Conservation (phyloP, 2,113 vertebrate species). For the Agapornis roseicollis region DNA sequence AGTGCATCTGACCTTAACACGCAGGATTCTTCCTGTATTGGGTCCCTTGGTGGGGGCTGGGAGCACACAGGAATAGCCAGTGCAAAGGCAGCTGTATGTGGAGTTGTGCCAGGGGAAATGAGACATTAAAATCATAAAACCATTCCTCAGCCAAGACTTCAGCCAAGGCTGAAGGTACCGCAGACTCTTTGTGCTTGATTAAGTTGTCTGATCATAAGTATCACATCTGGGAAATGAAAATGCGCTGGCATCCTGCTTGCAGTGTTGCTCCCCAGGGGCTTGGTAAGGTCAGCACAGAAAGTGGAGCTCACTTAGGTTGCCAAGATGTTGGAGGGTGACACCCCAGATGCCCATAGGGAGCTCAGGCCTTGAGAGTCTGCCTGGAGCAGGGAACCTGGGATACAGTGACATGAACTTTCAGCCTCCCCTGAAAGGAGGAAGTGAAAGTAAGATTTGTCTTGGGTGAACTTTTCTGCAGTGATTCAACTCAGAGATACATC, state of each 20-base stretch:
- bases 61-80: background rate
- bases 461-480: background rate
- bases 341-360: accelerated
- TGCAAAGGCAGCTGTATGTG: background rate
- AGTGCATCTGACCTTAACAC: background rate
- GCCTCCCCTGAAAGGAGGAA: background rate
- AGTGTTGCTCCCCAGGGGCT: background rate
- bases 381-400: background rate
- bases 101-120: background rate
- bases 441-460: background rate
- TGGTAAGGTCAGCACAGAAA: accelerated
- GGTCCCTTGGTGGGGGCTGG: background rate
- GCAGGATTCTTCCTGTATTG: accelerated
- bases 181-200: background rate
- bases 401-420: accelerated
- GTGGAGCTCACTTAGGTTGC: background rate
- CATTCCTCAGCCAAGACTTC: background rate
- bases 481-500: background rate
- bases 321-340: accelerated
- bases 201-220: background rate
- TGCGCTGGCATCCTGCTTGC: background rate
- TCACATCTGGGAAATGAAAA: background rate
- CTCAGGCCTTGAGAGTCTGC: background rate
- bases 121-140: background rate
- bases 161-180: background rate